Evolutionary conservation across 2,888 invertebrate species (phyloP).

Genomic region (Julus scanicus): DNA sequence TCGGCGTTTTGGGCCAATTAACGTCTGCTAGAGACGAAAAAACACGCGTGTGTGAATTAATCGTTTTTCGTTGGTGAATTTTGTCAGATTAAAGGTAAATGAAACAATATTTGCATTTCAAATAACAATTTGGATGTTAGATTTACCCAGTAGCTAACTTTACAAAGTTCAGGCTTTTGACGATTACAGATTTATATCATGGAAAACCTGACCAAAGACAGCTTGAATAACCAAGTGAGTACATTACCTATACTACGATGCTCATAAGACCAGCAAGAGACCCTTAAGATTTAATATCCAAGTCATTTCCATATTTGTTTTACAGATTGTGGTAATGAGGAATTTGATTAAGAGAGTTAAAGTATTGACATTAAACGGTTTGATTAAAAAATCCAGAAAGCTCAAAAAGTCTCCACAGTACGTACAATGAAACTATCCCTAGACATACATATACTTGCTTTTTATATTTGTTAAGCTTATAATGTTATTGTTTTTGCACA

Average conservation of each 20-base stretch:
- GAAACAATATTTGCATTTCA: no score
- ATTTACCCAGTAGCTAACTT: no score
- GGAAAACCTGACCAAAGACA: not conserved
- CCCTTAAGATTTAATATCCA: not conserved
- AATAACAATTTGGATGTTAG: no score
- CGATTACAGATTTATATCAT: not conserved
- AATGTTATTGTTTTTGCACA: not conserved
- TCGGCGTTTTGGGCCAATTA: no score
- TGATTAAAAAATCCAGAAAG: slow-evolving; percentile 47
- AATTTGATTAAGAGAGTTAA: slow-evolving; percentile 50
- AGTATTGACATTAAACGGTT: slow-evolving; percentile 42
- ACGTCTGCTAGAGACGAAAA: no score
- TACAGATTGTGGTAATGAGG: slow-evolving; percentile 54
- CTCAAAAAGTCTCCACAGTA: slow-evolving; percentile 1
- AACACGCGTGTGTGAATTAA: no score
- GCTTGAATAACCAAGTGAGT: not conserved
- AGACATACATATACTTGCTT: not conserved
- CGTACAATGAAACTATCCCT: not conserved
- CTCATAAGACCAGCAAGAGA: no score
- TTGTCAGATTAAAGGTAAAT: no score
- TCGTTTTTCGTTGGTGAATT: no score
- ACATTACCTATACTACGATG: no score
- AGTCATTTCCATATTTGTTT: not conserved
- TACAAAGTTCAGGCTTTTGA: no score
- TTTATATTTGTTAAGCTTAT: not conserved